A percentile compares a stretch with the other conserved stretches of the same genome.
phyloP scores from a whole-genome alignment of 2,888 invertebrate genomes.

The Acanthosepion pharaonis region DNA sequence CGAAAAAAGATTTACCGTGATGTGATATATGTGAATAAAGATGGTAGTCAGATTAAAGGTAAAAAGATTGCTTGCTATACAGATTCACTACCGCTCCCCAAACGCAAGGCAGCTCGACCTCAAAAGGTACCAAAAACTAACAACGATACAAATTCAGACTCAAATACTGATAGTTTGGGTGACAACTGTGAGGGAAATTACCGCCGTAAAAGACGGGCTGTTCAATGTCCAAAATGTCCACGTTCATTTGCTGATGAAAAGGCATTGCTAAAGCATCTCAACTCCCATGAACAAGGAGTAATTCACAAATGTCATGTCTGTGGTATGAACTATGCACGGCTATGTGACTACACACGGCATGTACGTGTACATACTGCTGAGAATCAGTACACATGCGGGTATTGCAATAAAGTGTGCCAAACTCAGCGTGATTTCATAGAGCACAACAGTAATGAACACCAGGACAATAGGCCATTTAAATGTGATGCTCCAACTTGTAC shows the following conservation, averaged over 20 bases:
- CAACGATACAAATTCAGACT: neutral
- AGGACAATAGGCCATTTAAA: conserved; percentile 57
- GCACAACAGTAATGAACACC: conserved; percentile 56
- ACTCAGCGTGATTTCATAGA: conserved; percentile 54
- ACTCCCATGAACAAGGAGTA: conserved; percentile 50
- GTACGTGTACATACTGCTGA: conserved; percentile 55
- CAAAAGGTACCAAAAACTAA: conserved; percentile 35
- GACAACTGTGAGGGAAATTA: neutral
- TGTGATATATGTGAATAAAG: conserved; percentile 43
- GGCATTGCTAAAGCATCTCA: conserved; percentile 38
- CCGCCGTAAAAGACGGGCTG: conserved; percentile 39
- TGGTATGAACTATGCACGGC: conserved; percentile 55
- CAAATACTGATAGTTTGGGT: neutral
- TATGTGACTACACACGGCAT: conserved; percentile 60
- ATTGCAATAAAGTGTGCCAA: conserved; percentile 55
- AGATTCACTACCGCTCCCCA: neutral
- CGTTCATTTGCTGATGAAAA: conserved; percentile 45
- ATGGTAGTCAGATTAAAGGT: conserved; percentile 44
- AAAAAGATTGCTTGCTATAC: conserved; percentile 35
- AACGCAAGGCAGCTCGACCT: conserved; percentile 41
- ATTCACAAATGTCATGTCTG: conserved; percentile 58
- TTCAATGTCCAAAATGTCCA: conserved; percentile 46
- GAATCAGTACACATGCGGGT: conserved; percentile 55
- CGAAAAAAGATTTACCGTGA: conserved; percentile 45
- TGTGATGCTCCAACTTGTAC: conserved; percentile 58